A percentile compares a stretch with the other conserved stretches of the same genome.
Evolutionary conservation across 1,140 invertebrate genomes (phyloP).

Genomic region (Coelopa frigida): DNA sequence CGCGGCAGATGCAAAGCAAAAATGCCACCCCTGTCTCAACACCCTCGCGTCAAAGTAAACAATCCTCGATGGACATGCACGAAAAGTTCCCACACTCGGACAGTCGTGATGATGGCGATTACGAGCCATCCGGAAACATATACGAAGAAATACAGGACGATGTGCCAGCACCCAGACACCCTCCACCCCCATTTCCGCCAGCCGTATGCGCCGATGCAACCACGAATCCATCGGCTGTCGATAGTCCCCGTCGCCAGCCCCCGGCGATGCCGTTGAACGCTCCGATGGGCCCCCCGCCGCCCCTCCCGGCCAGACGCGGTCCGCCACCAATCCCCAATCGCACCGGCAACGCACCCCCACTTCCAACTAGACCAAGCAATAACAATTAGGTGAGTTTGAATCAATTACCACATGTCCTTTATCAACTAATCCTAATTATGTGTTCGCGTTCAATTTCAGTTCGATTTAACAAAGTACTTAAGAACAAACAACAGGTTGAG

Average conservation of each 20-base stretch:
- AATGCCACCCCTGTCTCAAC: conserved; percentile 31
- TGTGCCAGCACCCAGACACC: conserved; percentile 30
- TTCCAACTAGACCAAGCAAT: conserved; percentile 38
- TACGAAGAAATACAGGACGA: conserved; percentile 40
- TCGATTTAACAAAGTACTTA: no score
- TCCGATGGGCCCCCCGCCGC: conserved; percentile 50
- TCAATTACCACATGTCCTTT: no score
- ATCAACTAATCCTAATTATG: conserved; percentile 1
- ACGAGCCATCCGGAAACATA: conserved; percentile 31
- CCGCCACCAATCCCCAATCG: conserved; percentile 57
- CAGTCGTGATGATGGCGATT: conserved; percentile 17
- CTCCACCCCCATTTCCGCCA: conserved; percentile 24
- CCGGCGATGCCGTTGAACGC: conserved; percentile 37
- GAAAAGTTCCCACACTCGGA: conserved; percentile 3
- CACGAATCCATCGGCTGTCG: conserved; percentile 7
- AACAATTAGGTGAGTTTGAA: no score
- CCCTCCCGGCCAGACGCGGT: conserved; percentile 54
- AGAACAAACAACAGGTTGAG: no score
- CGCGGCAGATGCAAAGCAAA: conserved; percentile 33
- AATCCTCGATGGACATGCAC: conserved; percentile 15
- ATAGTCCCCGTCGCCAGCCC: conserved; percentile 30
- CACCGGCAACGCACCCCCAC: conserved; percentile 42
- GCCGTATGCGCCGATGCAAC: conserved; percentile 20
- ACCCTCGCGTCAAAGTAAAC: conserved; percentile 29
- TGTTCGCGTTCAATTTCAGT: conserved; percentile 4